Base-by-base conservation (phyloP, 2,888 invertebrate genomes). In the Ommatoiulus sabulosus region DNA sequence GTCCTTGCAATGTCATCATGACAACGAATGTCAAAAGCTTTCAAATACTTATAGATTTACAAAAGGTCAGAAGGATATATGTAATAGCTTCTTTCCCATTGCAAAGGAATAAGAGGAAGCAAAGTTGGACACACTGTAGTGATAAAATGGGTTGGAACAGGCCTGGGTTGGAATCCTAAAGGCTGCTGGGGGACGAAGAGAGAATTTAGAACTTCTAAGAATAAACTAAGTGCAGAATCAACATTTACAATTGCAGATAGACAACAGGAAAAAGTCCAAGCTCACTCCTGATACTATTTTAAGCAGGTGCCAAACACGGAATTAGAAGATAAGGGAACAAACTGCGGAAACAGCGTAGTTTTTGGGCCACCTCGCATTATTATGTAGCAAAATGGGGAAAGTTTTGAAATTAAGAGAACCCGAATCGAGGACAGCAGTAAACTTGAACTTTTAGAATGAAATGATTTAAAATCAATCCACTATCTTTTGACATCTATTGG, bases 181-280 rank as follows among this genome's bases (percentile, higher is more conserved):
- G n/a, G 8, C 72, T n/a, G 72, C 72, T 24, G 72, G 72, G 35
- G 24, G 72, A 72, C 24, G 10, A 24, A 24, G 24, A 72, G 24
- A 8, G 12, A 7, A 72, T 24, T 24, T 72, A 72, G 72, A 72
- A 10, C 35, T 72, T 72, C 72, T 72, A 72, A 72, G 72, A 72
- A 72, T 72, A 72, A 72, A 24, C 72, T 24, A 72, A 24, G 24
- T 24, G 72, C 72, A 72, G 72, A 72, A 72, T 24, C 72, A 72
- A 72, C 72, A 24, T 72, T 72, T 24, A 72, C 72, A 72, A 72
- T 72, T 3, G 72, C 24, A 72, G 24, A 24, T 2, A 72, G 72
- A 24, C 72, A 72, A 72, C 72, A 24, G 72, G 72, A 72, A 72
- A 72, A 72, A 72, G 72, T 24, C 8, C 72, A 72, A 72, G n/a